Conservation (phyloP, 2,797 vertebrate genomes). For the Sphenodon punctatus region DNA sequence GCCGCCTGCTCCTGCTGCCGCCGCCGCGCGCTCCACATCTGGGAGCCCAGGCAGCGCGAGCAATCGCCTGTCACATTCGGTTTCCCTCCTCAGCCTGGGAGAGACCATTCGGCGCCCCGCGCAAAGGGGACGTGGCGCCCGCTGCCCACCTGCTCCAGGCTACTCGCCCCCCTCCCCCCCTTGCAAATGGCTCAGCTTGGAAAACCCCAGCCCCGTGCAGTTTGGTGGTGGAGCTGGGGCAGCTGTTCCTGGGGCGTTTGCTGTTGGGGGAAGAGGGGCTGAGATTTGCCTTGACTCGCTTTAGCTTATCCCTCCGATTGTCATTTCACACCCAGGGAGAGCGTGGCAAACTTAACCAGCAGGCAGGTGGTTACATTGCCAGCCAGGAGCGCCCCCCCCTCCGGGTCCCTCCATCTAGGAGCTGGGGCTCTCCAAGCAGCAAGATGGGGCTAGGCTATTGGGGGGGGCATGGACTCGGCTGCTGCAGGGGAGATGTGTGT, state of each 20-base stretch:
- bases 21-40: neutral
- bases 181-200: neutral
- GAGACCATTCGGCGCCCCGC: slow-evolving; percentile 27
- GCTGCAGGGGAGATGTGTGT: no score
- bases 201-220: neutral
- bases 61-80: neutral
- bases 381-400: no score
- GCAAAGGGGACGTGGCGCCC: neutral
- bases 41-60: neutral
- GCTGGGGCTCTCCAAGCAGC: no score
- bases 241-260: neutral
- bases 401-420: no score
- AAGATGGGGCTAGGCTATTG: no score
- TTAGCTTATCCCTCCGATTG: no score
- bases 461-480: no score
- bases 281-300: neutral
- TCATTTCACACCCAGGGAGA: no score
- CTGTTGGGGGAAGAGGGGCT: neutral
- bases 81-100: slow-evolving; percentile 15
- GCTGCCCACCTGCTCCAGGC: neutral
- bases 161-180: neutral
- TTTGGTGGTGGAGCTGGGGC: neutral
- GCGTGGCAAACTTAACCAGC: neutral
- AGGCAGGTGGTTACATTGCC: neutral
- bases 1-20: no score